Base-by-base conservation (phyloP, 2,797 vertebrate genomes). In the Holocentrus rufus region DNA sequence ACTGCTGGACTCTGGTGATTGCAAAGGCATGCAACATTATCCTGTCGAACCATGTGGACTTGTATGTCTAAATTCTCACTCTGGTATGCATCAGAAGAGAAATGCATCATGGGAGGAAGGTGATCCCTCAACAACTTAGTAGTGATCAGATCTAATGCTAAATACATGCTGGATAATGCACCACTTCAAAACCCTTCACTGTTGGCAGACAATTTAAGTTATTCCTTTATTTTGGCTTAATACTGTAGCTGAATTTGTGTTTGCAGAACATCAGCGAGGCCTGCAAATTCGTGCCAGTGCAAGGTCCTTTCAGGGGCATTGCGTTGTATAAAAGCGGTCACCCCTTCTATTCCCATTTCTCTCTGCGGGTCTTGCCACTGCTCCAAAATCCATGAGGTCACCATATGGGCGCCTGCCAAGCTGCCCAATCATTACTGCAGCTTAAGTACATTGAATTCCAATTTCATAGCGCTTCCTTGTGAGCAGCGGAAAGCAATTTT, bases 381-480 rank as follows among this genome's bases (percentile, higher is more conserved):
- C 67, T 88, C 74, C 66, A 81, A 79, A 90, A 90, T 88, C 46
- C 72, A 76, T 88, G 74, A 94, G 91, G 82, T 90, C 87, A 77
- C 55, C 52, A 64, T 62, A 47, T 87, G 86, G 88, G 77, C 62
- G 55, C 59, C 31, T 84, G 85, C 87, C 89, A 86, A 82, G 65
- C 83, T 62, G 78, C 81, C 60, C 80, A 66, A 77, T 82, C 84
- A 79, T 90, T 89, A 83, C 49, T 88, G 89, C 85, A 88, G 89
- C 85, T 90, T 88, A 90, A 92, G 79, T 86, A 87, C 86, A 86
- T 81, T 81, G 83, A 89, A 88, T 91, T 92, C 81, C 90, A 90
- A 87, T 93, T 93, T 91, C 81, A 83, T 73, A 80, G 72, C 66
- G 50, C 72, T 84, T 87, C 84, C 78, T 88, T 66, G 59, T 84